Base-by-base conservation (phyloP, 2,113 vertebrate genomes). In the Stictonetta naevosa region DNA sequence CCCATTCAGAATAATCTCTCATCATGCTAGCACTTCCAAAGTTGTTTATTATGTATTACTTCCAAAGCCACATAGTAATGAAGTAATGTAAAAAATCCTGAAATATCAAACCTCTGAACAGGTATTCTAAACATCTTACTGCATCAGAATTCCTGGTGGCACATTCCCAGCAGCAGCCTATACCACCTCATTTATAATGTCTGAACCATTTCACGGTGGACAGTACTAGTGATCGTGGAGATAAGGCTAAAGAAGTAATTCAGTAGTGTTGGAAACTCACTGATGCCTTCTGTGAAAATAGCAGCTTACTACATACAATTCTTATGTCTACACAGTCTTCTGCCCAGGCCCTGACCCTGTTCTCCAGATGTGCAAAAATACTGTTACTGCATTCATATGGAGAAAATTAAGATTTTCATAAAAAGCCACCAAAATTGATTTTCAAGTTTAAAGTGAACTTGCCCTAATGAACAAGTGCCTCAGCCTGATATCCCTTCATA, bases 151-250 rank as follows among this genome's bases (percentile, higher is more conserved):
- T 38, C 50, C 68, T 31, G 29, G 33, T 3, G 31, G 34, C 29
- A 40, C 21, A 3, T 3, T 23, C 63, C 31, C 22, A 3, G 10
- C 0, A 15, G 72, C 15, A 4, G 38, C n/a, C 15, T 7, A 34
- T 0, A 11, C 42, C 5, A 2, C 21, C 62, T 34, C 8, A 12
- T 9, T 14, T 6, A 4, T 31, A 16, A 28, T 2, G 36, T 15
- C 56, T 13, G 12, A 29, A 29, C 25, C 33, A 4, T 20, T 21
- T 33, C 64, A 29, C 29, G 40, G 46, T 42, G 60, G 17, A 52
- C 40, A 13, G 9, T 5, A 34, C 50, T 5, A 15, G 48, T 12
- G 23, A 33, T 28, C 29, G 13, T 14, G 8, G 31, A 28, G 7
- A 16, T 18, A 40, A 23, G 16, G 23, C 31, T 34, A 23, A 58